Percentiles rank a stretch among this genome's conserved stretches.
Evolutionary conservation across 2,113 vertebrate species (phyloP).

Genomic region (Piliocolobus tephrosceles): DNA sequence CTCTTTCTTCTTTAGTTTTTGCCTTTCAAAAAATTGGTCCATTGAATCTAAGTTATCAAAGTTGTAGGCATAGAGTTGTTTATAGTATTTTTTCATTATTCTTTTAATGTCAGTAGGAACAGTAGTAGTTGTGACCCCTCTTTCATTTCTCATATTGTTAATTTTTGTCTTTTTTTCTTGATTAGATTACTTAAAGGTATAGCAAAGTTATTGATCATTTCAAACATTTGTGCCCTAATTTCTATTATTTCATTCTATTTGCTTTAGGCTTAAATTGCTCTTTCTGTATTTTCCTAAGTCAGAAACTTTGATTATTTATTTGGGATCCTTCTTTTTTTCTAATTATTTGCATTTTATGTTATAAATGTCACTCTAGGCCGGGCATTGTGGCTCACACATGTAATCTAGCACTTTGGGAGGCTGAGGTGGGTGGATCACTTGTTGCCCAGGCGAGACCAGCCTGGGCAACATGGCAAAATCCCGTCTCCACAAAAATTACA

Average conservation of each 20-base stretch:
- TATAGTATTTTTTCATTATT: neutral
- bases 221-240: neutral
- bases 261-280: neutral
- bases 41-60: neutral
- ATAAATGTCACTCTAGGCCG: neutral
- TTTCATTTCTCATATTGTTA: neutral
- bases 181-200: neutral
- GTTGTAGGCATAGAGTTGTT: neutral
- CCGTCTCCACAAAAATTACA: too few relatives aligned
- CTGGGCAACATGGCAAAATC: too few relatives aligned
- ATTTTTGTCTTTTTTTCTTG: neutral
- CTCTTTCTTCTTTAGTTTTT: neutral
- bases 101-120: neutral
- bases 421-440: too few relatives aligned
- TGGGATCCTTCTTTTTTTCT: neutral
- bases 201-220: neutral
- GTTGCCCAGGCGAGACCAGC: too few relatives aligned
- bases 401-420: too few relatives aligned
- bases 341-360: neutral
- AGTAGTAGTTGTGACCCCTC: neutral
- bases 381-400: too few relatives aligned
- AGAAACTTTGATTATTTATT: neutral
- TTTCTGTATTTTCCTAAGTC: neutral
- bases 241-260: neutral
- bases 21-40: neutral